Base-by-base conservation (phyloP, 2,888 invertebrate genomes). In the Periphyllus acericola region DNA sequence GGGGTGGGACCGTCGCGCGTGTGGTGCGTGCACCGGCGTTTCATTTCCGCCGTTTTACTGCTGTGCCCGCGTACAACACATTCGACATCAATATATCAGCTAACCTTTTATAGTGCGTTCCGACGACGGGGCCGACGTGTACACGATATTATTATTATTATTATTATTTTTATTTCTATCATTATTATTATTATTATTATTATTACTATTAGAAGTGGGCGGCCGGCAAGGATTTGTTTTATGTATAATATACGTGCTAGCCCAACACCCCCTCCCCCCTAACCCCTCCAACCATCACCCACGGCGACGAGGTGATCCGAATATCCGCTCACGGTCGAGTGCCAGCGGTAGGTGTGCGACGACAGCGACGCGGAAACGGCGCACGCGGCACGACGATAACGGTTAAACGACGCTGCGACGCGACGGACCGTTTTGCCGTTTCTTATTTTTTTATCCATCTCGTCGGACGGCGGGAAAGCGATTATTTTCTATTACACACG, bases 61-160 rank as follows among this genome's bases (percentile, higher is more conserved):
- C 68, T n/a, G 29, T 14, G 14, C 14, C 60, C 66, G 66, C n/a
- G 21, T 8, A 66, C 66, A n/a, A n/a, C n/a, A 66, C 29, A 29
- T 68, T 29, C 68, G 68, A 68, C 68, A 68, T 68, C 66, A n/a
- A 66, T 55, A 66, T 66, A 60, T 60, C 68, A 68, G 68, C 68
- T 68, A 68, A 68, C 68, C 29, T 68, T 68, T 68, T 68, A 29
- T n/a, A n/a, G 68, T 11, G 68, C 29, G 11, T 68, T n/a, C 60
- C 60, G 66, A 9, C n/a, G n/a, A n/a, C 68, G 68, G 60, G 60
- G 60, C 8, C 8, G 68, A 68, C 68, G 11, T 68, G 29, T 60
- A 29, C 68, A 25, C 29, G 29, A 68, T 68, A 4, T 25, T 55
- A 55, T 36, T 36, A 36, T 36, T 36, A 36, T 36, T 36, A 46